phyloP scores from a whole-genome alignment of 2,113 vertebrate species.

The Embiotoca jacksoni region DNA sequence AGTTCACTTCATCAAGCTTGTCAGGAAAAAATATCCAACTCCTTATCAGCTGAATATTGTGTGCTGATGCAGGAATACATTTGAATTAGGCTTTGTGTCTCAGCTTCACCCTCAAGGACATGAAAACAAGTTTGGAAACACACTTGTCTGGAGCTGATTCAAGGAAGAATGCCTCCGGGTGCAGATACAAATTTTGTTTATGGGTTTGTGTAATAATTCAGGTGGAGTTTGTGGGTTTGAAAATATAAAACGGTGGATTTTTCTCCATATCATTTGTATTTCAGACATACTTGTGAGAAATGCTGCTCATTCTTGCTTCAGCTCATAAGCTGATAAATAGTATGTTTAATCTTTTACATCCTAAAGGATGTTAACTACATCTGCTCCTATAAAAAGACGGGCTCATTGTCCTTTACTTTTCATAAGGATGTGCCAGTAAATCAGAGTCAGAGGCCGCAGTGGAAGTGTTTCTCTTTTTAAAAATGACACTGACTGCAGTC shows the following conservation, averaged over 20 bases:
- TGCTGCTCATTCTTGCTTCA: neutral
- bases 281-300: neutral
- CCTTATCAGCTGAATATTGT: neutral
- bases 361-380: no score
- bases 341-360: no score
- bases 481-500: neutral
- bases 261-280: neutral
- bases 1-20: neutral
- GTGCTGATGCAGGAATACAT: neutral
- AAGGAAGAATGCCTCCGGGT: neutral
- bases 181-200: neutral
- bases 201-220: neutral
- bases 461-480: no score
- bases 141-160: neutral
- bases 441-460: neutral
- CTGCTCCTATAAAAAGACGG: neutral
- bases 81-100: neutral
- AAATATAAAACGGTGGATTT: neutral
- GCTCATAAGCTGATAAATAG: no score
- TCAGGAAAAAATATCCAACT: neutral
- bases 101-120: neutral
- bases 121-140: constrained; percentile 15
- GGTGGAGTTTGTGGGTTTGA: neutral
- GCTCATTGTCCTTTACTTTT: constrained; percentile 4
- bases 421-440: constrained; percentile 3